Conservation (phyloP, 2,797 vertebrate species). For the Petrocephalus schoutedeni region DNA sequence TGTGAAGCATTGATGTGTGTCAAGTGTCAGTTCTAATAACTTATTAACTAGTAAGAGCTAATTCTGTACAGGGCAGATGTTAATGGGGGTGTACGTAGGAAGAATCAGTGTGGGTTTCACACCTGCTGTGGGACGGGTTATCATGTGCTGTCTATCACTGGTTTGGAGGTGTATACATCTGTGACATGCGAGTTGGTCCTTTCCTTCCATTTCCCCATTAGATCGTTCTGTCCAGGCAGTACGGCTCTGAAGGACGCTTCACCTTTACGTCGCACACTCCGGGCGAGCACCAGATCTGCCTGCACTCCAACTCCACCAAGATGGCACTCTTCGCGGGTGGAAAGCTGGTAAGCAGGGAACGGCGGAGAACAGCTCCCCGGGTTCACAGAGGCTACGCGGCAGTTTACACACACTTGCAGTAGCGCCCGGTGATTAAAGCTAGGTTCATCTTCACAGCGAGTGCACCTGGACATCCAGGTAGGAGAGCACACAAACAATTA, state of each 20-base stretch:
- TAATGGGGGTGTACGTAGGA: background rate
- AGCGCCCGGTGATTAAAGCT: background rate
- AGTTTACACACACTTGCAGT: background rate
- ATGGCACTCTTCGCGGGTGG: conserved; percentile 87
- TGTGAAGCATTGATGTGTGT: background rate
- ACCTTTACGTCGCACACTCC: conserved; percentile 93
- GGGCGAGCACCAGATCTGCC: conserved; percentile 91
- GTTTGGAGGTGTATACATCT: background rate
- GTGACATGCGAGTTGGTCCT: background rate
- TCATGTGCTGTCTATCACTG: background rate
- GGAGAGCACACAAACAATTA: conserved; percentile 95
- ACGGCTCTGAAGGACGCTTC: conserved; percentile 88
- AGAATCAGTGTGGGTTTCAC: background rate
- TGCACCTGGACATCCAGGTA: conserved; percentile 89
- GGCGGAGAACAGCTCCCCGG: background rate
- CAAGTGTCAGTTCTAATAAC: background rate
- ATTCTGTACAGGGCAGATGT: background rate
- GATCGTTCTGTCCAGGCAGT: conserved; percentile 86
- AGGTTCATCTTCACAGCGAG: conserved; percentile 60
- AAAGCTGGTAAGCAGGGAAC: conserved; percentile 69
- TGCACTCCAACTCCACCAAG: conserved; percentile 91
- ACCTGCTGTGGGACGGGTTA: background rate
- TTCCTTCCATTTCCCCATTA: conserved; percentile 39
- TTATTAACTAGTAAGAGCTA: background rate
- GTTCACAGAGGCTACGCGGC: background rate